Percentiles rank a stretch among this genome's conserved stretches.
These are phyloP conservation scores for Larimichthys polyactis DNA, from an alignment of 2,113 vertebrate species.

Conservation along the genomic window DNA sequence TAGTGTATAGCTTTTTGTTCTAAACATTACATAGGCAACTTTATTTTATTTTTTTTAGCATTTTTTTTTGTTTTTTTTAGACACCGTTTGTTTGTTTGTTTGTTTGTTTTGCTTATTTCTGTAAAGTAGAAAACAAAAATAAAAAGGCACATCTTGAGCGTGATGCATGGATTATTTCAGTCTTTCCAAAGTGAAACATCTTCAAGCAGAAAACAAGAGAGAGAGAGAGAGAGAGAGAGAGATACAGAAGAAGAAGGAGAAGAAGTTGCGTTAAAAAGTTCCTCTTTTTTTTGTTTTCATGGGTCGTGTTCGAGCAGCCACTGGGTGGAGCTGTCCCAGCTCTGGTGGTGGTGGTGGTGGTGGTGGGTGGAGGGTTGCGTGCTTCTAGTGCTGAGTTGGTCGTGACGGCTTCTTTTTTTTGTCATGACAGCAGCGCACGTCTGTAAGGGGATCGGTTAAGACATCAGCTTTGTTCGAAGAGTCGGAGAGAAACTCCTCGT, in stretches of 20 bases:
- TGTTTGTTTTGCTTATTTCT: conserved; percentile 79
- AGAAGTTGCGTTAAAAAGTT: conserved; percentile 66
- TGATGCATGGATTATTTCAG: conserved; percentile 83
- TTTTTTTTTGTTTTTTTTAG: conserved; percentile 68
- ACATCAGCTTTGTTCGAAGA: conserved; percentile 74
- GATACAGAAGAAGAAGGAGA: not conserved
- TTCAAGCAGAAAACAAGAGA: conserved; percentile 53
- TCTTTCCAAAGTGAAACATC: conserved; percentile 73
- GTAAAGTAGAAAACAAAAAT: conserved; percentile 85
- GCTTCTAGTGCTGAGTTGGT: conserved; percentile 68
- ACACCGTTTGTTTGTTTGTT: conserved; percentile 65
- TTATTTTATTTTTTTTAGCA: conserved; percentile 83
- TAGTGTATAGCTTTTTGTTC: conserved; percentile 88
- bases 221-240: not conserved
- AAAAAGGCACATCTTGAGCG: conserved; percentile 95
- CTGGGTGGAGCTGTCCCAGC: conserved; percentile 54
- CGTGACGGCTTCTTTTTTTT: conserved; percentile 18
- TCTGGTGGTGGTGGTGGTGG: conserved; percentile 25
- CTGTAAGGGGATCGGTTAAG: conserved; percentile 64
- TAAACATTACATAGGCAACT: conserved; percentile 90
- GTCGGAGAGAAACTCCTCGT: conserved; percentile 20
- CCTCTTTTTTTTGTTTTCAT: conserved; percentile 55
- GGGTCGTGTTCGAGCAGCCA: conserved; percentile 64
- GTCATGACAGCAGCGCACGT: conserved; percentile 62
- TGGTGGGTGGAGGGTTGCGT: not conserved